Conservation (phyloP, 2,113 vertebrate species). For the Scalopus aquaticus region DNA sequence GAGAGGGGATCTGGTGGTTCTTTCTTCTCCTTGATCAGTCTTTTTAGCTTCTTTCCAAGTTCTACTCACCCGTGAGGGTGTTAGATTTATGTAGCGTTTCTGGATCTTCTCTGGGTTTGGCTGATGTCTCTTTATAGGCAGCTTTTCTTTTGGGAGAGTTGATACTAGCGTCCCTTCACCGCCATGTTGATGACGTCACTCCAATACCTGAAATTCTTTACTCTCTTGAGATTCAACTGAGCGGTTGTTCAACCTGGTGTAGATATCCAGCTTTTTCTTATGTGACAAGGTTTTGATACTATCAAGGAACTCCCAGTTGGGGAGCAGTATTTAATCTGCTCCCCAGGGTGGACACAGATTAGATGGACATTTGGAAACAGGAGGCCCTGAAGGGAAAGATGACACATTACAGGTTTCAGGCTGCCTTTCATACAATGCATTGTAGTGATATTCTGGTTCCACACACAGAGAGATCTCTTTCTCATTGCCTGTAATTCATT, state of each 20-base stretch:
- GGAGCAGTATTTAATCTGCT: background rate
- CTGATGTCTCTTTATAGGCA: too few relatives aligned
- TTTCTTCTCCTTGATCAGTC: too few relatives aligned
- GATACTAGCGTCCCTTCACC: too few relatives aligned
- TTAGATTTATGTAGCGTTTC: too few relatives aligned
- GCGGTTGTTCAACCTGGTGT: background rate
- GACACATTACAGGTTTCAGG: background rate
- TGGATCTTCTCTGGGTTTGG: too few relatives aligned
- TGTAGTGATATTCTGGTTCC: background rate
- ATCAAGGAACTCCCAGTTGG: background rate
- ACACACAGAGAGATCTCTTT: background rate
- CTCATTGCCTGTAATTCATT: background rate
- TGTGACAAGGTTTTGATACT: background rate
- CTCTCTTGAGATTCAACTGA: conserved; percentile 36
- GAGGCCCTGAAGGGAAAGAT: background rate
- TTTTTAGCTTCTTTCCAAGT: too few relatives aligned
- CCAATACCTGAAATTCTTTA: conserved; percentile 41
- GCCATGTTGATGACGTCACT: too few relatives aligned
- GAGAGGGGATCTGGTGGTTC: too few relatives aligned
- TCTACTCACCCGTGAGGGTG: too few relatives aligned
- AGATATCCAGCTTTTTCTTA: conserved; percentile 41
- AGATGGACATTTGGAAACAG: conserved; percentile 41
- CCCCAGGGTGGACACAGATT: conserved; percentile 33
- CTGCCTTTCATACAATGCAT: background rate
- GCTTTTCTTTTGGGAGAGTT: too few relatives aligned